Conservation (phyloP, 2,797 vertebrate species). For the Oreochromis mossambicus region DNA sequence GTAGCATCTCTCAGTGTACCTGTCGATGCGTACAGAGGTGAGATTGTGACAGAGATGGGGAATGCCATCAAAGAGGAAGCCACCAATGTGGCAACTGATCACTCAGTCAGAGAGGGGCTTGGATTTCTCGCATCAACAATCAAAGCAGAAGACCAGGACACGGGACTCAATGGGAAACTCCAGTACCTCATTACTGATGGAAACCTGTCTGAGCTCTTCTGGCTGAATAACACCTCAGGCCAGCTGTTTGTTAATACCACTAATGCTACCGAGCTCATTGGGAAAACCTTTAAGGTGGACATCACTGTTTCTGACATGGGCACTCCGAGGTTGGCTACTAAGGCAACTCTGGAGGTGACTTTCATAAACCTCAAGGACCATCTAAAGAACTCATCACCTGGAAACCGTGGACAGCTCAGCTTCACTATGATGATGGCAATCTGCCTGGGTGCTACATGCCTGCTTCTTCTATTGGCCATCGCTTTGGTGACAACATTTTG, state of each 20-base stretch:
- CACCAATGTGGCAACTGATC: constrained; percentile 8
- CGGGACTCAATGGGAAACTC: constrained; percentile 81
- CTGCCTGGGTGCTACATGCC: constrained; percentile 80
- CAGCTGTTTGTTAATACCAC: constrained; percentile 85
- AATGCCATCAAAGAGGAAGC: constrained; percentile 32
- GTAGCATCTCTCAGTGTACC: constrained; percentile 78
- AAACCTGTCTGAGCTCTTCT: constrained; percentile 72
- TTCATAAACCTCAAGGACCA: constrained; percentile 84
- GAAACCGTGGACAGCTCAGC: constrained; percentile 70
- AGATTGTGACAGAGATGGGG: constrained; percentile 72
- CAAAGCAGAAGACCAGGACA: constrained; percentile 83
- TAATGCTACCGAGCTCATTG: constrained; percentile 85
- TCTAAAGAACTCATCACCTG: constrained; percentile 78
- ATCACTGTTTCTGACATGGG: constrained; percentile 82
- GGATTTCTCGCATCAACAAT: constrained; percentile 71
- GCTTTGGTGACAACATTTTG: constrained; percentile 84
- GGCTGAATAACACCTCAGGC: constrained; percentile 78
- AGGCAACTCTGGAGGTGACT: constrained; percentile 71
- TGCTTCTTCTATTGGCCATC: constrained; percentile 76
- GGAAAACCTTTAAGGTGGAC: constrained; percentile 76
- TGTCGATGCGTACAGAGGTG: constrained; percentile 80
- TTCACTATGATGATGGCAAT: constrained; percentile 78
- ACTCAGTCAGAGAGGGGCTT: constrained; percentile 25
- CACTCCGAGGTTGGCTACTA: constrained; percentile 70
- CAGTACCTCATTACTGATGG: constrained; percentile 73